A percentile compares a stretch with the other conserved stretches of the same genome.
phyloP scores from a whole-genome alignment of 2,888 invertebrate genomes.

The Gymnoscelis rufifasciata region DNA sequence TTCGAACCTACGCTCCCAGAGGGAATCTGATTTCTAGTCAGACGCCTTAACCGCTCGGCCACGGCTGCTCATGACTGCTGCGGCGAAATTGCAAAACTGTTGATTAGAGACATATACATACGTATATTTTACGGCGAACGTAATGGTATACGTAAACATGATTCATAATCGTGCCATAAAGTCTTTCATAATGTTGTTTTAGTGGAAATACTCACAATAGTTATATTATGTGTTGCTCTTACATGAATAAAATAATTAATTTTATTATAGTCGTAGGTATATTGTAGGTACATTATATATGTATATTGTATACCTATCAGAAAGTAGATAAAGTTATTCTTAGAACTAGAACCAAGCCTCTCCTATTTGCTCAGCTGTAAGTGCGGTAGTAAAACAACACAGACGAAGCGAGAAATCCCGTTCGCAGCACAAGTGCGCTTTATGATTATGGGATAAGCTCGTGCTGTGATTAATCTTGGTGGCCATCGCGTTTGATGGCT shows the following conservation, averaged over 20 bases:
- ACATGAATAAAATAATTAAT: no score
- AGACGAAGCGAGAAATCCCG: slow-evolving; percentile 56
- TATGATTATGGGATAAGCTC: slow-evolving; percentile 59
- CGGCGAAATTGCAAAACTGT: slow-evolving; percentile 47
- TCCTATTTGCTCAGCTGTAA: slow-evolving; percentile 54
- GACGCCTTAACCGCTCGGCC: slow-evolving; percentile 94
- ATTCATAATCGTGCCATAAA: no score
- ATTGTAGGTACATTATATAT: no score
- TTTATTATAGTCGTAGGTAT: no score
- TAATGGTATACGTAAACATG: no score
- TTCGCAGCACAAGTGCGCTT: slow-evolving; percentile 48
- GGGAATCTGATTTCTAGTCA: slow-evolving; percentile 93
- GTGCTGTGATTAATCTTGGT: slow-evolving; percentile 46
- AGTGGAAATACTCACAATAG: no score
- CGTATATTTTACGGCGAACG: no score
- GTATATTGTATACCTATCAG: no score
- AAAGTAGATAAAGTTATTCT: not conserved
- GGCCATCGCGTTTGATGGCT: slow-evolving; percentile 19
- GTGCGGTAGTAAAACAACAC: slow-evolving; percentile 49
- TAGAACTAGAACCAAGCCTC: slow-evolving; percentile 11
- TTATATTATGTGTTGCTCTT: no score
- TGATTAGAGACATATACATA: no score
- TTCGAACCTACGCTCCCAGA: slow-evolving; percentile 95
- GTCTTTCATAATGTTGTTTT: no score
- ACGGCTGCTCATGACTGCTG: slow-evolving; percentile 85